A percentile compares a stretch with the other conserved stretches of the same genome.
phyloP scores from a whole-genome alignment of 2,797 vertebrate genomes.

The Pempheris klunzingeri region DNA sequence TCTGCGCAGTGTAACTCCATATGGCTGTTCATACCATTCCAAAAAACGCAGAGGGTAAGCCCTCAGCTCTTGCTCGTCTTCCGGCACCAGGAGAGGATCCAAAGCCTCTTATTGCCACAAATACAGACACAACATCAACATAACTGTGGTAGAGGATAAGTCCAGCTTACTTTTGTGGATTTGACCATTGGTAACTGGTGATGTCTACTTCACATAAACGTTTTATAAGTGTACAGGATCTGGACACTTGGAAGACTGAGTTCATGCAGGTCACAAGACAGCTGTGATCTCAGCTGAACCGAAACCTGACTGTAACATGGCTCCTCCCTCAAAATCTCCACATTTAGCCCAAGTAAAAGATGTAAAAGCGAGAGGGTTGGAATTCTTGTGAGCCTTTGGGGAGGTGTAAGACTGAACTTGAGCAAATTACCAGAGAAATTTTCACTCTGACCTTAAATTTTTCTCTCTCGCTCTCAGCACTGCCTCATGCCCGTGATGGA shows the following conservation, averaged over 20 bases:
- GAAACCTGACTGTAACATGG: slow-evolving; percentile 3
- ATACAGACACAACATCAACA: neutral
- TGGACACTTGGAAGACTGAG: slow-evolving; percentile 6
- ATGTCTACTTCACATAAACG: neutral
- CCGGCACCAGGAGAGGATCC: neutral
- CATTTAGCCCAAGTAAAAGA: slow-evolving; percentile 13
- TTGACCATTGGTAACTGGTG: neutral
- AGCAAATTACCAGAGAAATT: slow-evolving; percentile 19
- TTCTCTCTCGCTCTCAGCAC: slow-evolving; percentile 1
- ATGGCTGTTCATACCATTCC: slow-evolving; percentile 14
- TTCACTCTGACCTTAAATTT: neutral
- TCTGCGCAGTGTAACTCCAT: neutral
- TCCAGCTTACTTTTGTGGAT: neutral
- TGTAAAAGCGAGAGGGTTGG: neutral
- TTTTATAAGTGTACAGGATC: neutral
- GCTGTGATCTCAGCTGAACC: slow-evolving; percentile 51
- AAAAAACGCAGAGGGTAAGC: neutral
- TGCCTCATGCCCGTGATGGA: slow-evolving; percentile 12
- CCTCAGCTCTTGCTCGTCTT: neutral
- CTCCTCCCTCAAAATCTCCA: slow-evolving; percentile 9
- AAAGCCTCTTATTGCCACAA: slow-evolving; percentile 1
- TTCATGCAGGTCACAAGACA: slow-evolving; percentile 21
- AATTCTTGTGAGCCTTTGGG: slow-evolving; percentile 1
- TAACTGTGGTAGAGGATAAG: neutral
- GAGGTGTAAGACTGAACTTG: slow-evolving; percentile 1